Percentiles rank a stretch among this genome's conserved stretches.
Conservation (phyloP, 2,113 vertebrate species). For the Vicugna pacos region DNA sequence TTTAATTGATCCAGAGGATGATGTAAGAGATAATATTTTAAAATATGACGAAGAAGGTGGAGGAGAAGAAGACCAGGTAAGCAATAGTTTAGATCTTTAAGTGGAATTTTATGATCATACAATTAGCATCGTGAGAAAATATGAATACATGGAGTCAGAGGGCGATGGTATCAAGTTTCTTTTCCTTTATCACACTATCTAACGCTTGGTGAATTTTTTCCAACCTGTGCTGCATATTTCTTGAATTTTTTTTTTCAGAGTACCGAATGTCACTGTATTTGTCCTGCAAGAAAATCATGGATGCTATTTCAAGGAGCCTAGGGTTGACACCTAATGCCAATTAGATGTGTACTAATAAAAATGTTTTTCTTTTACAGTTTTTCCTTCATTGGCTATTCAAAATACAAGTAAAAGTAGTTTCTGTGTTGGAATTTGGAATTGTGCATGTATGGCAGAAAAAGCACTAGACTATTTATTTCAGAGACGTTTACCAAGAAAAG, state of each 20-base stretch:
- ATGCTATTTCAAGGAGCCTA: neutral
- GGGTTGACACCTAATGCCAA: neutral
- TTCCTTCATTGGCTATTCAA: neutral
- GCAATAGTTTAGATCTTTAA: conserved; percentile 18
- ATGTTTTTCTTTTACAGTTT: neutral
- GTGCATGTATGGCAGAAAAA: neutral
- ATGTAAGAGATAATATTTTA: conserved; percentile 97
- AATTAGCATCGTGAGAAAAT: neutral
- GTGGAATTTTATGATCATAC: neutral
- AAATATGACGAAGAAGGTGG: conserved; percentile 99
- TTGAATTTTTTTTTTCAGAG: neutral
- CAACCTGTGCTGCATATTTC: neutral
- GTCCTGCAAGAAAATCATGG: neutral
- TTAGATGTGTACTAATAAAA: neutral
- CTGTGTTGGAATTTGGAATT: neutral
- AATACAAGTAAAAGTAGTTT: conserved; percentile 31
- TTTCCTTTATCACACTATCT: neutral
- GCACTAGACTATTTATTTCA: neutral
- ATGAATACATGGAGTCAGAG: neutral
- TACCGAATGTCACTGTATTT: neutral
- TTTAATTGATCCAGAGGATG: conserved; percentile 97
- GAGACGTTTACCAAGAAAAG: neutral
- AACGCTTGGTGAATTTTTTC: neutral
- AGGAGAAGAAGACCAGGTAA: conserved; percentile 99
- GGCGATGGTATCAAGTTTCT: neutral